Evolutionary conservation across 2,888 invertebrate species (phyloP).

Genomic region (Stenoptilia bipunctidactyla): DNA sequence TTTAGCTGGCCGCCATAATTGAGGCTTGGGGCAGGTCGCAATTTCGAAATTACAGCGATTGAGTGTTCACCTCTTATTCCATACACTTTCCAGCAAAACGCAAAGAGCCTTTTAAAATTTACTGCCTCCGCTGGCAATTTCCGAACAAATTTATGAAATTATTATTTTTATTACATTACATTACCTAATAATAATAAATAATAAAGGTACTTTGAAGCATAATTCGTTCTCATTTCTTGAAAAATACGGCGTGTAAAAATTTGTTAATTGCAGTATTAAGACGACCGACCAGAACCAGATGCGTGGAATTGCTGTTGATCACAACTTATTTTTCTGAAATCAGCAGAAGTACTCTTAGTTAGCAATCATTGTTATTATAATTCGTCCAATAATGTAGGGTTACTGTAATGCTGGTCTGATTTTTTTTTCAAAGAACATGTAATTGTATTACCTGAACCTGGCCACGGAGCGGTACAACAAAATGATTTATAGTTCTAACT

Average conservation of each 20-base stretch:
- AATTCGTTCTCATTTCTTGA: neutral
- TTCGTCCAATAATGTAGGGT: no score
- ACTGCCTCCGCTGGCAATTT: conserved; percentile 33
- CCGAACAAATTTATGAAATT: conserved; percentile 6
- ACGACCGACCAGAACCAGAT: neutral
- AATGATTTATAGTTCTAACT: conserved; percentile 56
- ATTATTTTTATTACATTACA: no score
- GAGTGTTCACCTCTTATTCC: conserved; percentile 47
- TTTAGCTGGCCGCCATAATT: conserved; percentile 44
- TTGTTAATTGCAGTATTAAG: neutral
- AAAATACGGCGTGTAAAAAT: neutral
- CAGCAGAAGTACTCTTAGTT: conserved; percentile 42
- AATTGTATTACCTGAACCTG: conserved; percentile 57
- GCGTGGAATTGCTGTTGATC: no score
- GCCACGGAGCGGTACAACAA: conserved; percentile 34
- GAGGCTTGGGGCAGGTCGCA: conserved; percentile 55
- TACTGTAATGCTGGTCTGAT: no score
- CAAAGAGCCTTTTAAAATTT: conserved; percentile 41
- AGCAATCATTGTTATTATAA: no score
- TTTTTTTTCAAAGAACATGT: conserved; percentile 29
- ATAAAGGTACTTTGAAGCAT: neutral
- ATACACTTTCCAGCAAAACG: conserved; percentile 26
- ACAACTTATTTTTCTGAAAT: no score
- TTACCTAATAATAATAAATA: no score
- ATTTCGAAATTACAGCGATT: conserved; percentile 62